Evolutionary conservation across 92 coral and sea anemone genomes (phyloP), one percentile per base, ranked within the genome.

Genomic region (Phenganax subtilis): DNA sequence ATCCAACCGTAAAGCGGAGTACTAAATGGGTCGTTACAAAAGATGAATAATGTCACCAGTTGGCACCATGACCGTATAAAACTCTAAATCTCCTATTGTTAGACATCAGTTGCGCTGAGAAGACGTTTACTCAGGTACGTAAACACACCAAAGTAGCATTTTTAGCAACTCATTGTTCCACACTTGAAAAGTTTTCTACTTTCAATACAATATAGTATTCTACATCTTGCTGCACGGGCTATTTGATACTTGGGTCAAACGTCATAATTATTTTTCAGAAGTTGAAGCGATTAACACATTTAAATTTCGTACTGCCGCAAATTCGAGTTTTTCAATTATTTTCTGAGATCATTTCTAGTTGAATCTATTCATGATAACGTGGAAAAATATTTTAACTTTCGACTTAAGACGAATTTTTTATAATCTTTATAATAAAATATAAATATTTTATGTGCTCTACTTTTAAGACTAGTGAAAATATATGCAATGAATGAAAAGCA

Each of bases 31-130:
- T 61, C 74, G 83, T 79, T 76, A 62, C 74, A n/a, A 79, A 15
- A 54, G 11, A 63, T 79, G 83, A 79, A 79, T 79, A 27, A 79
- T 79, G 83, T 79, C 83, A 79, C 83, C 83, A 79, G 83, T 64
- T 52, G 74, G 51, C 51, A 68, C 56, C n/a, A 16, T 63, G 58
- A 51, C 75, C 58, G 62, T 79, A 79, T 79, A 79, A 79, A 79
- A 65, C 29, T 59, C 54, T 44, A 63, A n/a, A n/a, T 25, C 55
- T 52, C 30, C 31, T 68, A 63, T 64, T 79, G 83, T 79, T 51
- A 65, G 61, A 79, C 54, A 79, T 62, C 83, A 79, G 58, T 79
- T 63, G 83, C 65, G 14, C 74, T 79, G 30, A 25, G 77, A 73
- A 79, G 83, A 79, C 73, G 59, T 64, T 68, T 74, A 47, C 31